Percentiles rank a stretch among this genome's conserved stretches.
These are phyloP conservation scores for Trachops cirrhosus DNA, from an alignment of 2,797 vertebrate species.

Conservation along the genomic window DNA sequence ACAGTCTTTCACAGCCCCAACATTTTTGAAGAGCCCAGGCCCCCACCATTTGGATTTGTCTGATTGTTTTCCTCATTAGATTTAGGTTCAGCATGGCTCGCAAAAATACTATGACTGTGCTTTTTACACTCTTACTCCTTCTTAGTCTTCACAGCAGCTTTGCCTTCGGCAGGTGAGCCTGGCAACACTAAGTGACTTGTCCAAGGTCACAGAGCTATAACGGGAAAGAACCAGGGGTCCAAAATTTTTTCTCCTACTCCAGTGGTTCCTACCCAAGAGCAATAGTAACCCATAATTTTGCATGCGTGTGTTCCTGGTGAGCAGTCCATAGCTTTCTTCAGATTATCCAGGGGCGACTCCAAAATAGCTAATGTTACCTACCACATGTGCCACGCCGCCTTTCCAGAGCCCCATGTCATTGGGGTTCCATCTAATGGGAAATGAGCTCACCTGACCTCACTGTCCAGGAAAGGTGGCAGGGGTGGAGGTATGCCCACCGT, in stretches of 20 bases:
- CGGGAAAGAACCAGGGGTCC: not conserved
- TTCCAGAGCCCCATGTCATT: not conserved
- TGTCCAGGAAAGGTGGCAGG: not conserved
- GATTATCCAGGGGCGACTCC: not conserved
- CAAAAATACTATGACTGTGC: not conserved
- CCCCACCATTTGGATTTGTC: not conserved
- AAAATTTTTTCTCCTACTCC: not conserved
- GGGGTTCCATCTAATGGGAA: not conserved
- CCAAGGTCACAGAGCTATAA: not conserved
- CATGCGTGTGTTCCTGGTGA: not conserved
- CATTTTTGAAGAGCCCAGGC: not conserved
- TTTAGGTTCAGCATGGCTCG: not conserved
- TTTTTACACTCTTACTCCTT: not conserved
- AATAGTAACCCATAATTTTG: not conserved
- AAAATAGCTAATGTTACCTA: not conserved
- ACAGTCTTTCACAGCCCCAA: not conserved
- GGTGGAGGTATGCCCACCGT: not conserved
- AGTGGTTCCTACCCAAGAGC: not conserved
- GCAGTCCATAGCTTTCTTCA: not conserved
- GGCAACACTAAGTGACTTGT: not conserved
- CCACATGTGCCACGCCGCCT: not conserved
- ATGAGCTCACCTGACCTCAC: not conserved
- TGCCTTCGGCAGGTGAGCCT: not conserved
- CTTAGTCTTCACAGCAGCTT: not conserved
- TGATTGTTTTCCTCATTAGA: not conserved